A percentile compares a stretch with the other conserved stretches of the same genome.
Evolutionary conservation across 2,113 vertebrate genomes (phyloP).

Genomic region (Nestor notabilis): DNA sequence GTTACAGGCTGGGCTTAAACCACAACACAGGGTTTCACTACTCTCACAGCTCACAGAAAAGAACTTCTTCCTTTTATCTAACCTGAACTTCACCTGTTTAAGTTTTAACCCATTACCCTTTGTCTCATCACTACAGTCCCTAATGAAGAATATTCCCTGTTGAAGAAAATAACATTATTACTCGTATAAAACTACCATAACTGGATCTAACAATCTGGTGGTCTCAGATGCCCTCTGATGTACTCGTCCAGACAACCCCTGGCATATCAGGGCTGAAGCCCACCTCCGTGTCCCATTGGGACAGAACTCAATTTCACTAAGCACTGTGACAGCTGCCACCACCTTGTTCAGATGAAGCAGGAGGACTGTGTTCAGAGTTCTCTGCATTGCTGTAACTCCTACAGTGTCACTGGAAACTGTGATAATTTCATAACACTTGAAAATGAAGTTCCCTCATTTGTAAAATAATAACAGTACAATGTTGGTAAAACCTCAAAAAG

Average conservation of each 20-base stretch:
- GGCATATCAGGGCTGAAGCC: background rate
- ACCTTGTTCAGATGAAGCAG: background rate
- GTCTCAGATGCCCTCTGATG: background rate
- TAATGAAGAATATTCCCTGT: background rate
- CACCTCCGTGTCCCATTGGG: background rate
- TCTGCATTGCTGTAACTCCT: background rate
- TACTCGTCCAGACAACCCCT: background rate
- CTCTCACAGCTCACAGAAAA: background rate
- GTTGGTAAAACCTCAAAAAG: background rate
- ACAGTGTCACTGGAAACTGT: background rate
- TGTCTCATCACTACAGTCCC: background rate
- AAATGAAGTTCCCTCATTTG: background rate
- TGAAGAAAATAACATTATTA: background rate
- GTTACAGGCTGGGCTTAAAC: too few species aligned
- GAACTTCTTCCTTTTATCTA: background rate
- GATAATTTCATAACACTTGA: background rate
- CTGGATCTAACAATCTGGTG: background rate
- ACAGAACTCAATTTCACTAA: background rate
- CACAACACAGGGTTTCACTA: background rate
- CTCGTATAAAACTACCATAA: background rate
- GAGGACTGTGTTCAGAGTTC: background rate
- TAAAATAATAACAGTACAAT: background rate
- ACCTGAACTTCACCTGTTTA: background rate
- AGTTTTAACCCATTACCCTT: background rate
- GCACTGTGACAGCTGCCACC: background rate